Evolutionary conservation across 2,797 vertebrate species (phyloP).

Genomic region (Cygnus olor): DNA sequence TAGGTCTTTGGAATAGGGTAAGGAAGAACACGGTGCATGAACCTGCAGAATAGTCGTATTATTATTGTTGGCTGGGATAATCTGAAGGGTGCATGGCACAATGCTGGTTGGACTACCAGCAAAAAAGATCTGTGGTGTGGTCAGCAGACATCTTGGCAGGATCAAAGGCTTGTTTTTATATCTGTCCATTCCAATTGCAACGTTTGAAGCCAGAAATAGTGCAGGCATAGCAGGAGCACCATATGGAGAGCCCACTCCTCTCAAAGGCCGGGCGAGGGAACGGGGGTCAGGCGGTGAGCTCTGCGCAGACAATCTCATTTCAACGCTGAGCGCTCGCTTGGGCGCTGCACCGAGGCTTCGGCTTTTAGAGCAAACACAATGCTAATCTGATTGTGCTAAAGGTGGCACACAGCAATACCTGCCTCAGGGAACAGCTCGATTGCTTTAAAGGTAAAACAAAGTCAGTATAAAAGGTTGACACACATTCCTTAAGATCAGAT

Average conservation of each 20-base stretch:
- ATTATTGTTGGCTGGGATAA: neutral
- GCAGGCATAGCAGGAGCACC: neutral
- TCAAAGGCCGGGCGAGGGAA: neutral
- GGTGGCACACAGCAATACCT: neutral
- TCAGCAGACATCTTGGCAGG: neutral
- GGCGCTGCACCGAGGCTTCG: neutral
- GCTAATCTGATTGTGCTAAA: neutral
- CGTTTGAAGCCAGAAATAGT: neutral
- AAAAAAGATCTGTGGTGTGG: neutral
- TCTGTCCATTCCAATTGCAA: neutral
- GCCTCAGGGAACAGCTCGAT: neutral
- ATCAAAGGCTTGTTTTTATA: conserved; percentile 30
- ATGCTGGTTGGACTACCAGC: neutral
- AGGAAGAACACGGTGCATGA: neutral
- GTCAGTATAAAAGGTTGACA: neutral
- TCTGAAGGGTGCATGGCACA: neutral
- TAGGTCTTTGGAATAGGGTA: neutral
- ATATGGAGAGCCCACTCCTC: neutral
- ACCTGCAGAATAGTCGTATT: no score
- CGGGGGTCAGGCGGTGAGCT: neutral
- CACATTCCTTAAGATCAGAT: neutral
- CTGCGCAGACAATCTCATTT: neutral
- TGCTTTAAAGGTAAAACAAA: conserved; percentile 15
- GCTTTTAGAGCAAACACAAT: accelerated
- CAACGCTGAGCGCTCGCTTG: neutral